Evolutionary conservation across 2,797 vertebrate species (phyloP).

Genomic region (Bradypodion ventrale): DNA sequence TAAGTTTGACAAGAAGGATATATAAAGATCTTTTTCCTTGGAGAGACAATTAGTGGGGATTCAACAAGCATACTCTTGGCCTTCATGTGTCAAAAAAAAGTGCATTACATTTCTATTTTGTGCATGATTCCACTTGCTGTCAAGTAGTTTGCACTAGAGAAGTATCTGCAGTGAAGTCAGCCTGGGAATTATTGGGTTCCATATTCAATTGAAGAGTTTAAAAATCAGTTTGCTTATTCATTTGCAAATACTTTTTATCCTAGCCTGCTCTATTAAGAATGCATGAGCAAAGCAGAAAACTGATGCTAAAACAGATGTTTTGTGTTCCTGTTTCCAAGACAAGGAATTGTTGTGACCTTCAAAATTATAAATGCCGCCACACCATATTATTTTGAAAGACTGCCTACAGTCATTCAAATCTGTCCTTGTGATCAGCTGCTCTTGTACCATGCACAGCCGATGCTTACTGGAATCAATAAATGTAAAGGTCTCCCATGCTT

Average conservation of each 20-base stretch:
- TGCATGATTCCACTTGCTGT: not conserved
- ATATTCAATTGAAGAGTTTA: not conserved
- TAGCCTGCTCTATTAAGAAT: not conserved
- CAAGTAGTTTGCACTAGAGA: not conserved
- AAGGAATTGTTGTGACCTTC: no score
- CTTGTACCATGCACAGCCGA: no score
- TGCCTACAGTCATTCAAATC: no score
- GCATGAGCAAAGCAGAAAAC: no score
- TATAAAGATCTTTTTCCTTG: not conserved
- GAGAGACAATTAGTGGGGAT: conserved; percentile 18
- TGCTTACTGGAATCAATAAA: no score
- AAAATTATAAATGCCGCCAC: no score
- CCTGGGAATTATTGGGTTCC: not conserved
- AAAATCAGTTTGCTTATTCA: not conserved
- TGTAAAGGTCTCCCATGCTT: no score
- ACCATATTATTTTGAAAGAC: no score
- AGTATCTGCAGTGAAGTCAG: not conserved
- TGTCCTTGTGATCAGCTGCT: no score
- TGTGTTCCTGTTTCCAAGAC: no score
- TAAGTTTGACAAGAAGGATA: not conserved
- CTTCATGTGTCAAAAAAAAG: not conserved
- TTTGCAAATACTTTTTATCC: not conserved
- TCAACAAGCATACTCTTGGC: not conserved
- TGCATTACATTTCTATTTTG: not conserved
- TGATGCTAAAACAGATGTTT: no score